Base-by-base conservation (phyloP, 2,888 invertebrate genomes). In the Philhelius pedissequus region DNA sequence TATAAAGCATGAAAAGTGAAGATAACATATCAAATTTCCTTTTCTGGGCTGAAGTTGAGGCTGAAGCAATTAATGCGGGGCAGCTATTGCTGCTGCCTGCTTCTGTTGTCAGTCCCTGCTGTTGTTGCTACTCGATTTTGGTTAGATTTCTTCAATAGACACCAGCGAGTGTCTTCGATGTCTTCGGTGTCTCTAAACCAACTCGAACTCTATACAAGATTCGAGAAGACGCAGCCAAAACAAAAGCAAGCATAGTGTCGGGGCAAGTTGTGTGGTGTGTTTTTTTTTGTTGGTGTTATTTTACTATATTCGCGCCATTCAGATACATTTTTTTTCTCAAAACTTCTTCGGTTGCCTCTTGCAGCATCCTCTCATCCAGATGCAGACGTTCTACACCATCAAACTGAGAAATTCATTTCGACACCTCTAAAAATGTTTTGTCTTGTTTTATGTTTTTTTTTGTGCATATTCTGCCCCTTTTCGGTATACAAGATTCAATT, bases 1-100 rank as follows among this genome's bases (percentile, higher is more conserved):
- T 62, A 73, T 66, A 69, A 62, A 56, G 68, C 69, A 54, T 45
- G 60, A 50, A 70, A 66, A 71, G 58, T 43, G 20, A 45, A 69
- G 77, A 76, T 73, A 77, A 48, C 66, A 64, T 74, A 83, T 83
- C 78, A 69, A 83, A 83, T 83, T 83, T 83, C 82, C 68, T 68
- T 83, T 78, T 73, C 54, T 69, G 73, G 64, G 68, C 68, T 74
- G 68, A 22, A 25, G 25, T 13, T 52, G 27, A 8, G 9, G 32
- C 20, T 32, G 54, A 32, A 18, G 40, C 35, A 73, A 45, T 71
- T 73, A 45, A 38, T 25, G 58, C 76, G 71, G 64, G 66, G 66
- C 50, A 35, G 38, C 45, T 58, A 25, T 58, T 56, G 27, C 25
- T 38, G 27, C n/a, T 71, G 20, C 7, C 27, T 50, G 22, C 30